A percentile compares a stretch with the other conserved stretches of the same genome.
phyloP scores from a whole-genome alignment of 2,888 invertebrate genomes.

The Cancer borealis region DNA sequence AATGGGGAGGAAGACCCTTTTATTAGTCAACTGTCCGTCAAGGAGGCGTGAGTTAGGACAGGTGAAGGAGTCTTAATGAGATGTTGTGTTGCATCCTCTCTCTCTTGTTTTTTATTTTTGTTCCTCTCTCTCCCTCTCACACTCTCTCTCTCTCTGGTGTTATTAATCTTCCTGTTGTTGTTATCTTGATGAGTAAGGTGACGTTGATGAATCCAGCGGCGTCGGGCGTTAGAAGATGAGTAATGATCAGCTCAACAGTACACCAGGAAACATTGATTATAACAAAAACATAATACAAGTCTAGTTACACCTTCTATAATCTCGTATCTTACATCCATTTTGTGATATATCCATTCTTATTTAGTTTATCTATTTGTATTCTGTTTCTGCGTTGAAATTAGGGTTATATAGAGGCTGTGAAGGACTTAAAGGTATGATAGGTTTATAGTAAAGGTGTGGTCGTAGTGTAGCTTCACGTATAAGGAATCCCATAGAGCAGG shows the following conservation, averaged over 20 bases:
- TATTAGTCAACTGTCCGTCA: conserved; percentile 27
- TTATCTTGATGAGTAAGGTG: not conserved
- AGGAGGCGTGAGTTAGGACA: not conserved
- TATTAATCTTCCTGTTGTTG: not conserved
- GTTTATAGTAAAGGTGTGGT: not conserved
- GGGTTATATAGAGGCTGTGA: not conserved
- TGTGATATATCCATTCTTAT: too few species aligned
- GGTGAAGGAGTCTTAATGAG: conserved; percentile 2
- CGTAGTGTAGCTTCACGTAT: not conserved
- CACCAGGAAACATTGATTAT: not conserved
- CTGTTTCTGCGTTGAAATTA: not conserved
- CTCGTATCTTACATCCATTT: too few species aligned
- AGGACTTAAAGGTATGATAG: not conserved
- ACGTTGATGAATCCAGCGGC: not conserved
- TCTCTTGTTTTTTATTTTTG: not conserved
- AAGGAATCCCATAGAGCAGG: not conserved
- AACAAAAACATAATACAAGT: not conserved
- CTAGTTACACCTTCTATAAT: not conserved
- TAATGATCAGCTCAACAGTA: not conserved
- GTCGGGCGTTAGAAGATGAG: not conserved
- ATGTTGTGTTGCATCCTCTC: not conserved
- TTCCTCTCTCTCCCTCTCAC: not conserved
- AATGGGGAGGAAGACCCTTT: not conserved
- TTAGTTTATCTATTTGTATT: too few species aligned
- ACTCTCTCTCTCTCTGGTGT: not conserved